These are phyloP conservation scores for Alaudala cheleensis DNA, from an alignment of 2,113 vertebrate genomes.

Conservation along the genomic window DNA sequence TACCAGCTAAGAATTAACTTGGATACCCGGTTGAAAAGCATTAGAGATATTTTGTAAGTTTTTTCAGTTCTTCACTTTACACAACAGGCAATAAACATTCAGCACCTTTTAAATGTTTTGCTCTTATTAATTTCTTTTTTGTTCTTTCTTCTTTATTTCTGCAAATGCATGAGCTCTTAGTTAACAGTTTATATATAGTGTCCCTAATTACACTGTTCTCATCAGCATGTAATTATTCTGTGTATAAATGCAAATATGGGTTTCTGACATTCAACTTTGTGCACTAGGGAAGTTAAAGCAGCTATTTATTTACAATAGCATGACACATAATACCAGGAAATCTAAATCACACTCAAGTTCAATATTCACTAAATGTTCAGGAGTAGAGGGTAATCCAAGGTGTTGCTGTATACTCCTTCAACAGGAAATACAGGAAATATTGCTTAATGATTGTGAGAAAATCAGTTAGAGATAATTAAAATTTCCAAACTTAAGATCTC, in stretches of 20 bases:
- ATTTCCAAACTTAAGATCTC: neutral
- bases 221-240: conserved; percentile 28
- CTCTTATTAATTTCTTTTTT: neutral
- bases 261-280: conserved; percentile 35
- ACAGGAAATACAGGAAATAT: neutral
- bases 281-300: conserved; percentile 17
- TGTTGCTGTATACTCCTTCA: neutral
- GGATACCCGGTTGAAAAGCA: neutral
- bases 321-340: neutral
- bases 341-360: conserved; percentile 15
- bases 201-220: neutral
- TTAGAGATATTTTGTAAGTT: neutral
- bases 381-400: neutral
- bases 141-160: neutral
- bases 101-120: neutral
- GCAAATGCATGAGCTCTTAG: neutral
- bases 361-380: conserved; percentile 27
- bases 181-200: conserved; percentile 32
- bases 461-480: neutral
- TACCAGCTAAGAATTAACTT: neutral
- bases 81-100: neutral
- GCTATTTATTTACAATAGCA: conserved; percentile 6
- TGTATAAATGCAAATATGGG: conserved; percentile 36
- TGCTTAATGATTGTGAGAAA: neutral
- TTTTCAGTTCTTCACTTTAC: neutral